A percentile compares a stretch with the other conserved stretches of the same genome.
These are phyloP conservation scores for Parotocinclus haroldoi DNA, from an alignment of 2,797 vertebrate species.

Conservation along the genomic window DNA sequence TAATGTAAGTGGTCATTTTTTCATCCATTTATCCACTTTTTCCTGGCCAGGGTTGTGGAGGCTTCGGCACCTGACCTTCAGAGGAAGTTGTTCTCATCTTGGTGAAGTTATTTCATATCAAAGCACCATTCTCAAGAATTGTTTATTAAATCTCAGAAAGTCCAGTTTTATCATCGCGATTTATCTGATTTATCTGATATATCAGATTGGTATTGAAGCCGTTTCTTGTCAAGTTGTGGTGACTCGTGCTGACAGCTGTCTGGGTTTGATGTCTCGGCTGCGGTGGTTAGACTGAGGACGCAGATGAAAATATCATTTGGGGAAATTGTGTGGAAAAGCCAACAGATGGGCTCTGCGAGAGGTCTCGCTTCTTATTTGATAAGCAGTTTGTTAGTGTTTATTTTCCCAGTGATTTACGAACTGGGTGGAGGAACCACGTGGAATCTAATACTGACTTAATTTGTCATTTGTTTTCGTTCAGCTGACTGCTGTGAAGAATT, in stretches of 20 bases:
- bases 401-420: conserved; percentile 15
- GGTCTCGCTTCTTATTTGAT: conserved; percentile 32
- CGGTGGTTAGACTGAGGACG: conserved; percentile 47
- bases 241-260: conserved; percentile 42
- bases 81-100: not conserved
- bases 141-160: not conserved
- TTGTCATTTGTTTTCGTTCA: conserved; percentile 10
- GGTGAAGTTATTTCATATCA: conserved; percentile 11
- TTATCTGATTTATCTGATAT: conserved; percentile 67
- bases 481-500: conserved; percentile 4
- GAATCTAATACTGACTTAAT: conserved; percentile 14
- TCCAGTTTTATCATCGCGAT: conserved; percentile 53
- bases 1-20: too few relatives aligned
- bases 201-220: conserved; percentile 23
- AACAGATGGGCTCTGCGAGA: conserved; percentile 25
- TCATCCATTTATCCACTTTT: too few relatives aligned
- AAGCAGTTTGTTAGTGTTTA: conserved; percentile 5
- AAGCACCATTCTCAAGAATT: too few relatives aligned
- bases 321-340: conserved; percentile 28
- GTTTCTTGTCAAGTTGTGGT: conserved; percentile 31
- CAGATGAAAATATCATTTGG: conserved; percentile 49
- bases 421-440: not conserved
- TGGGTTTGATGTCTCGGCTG: too few relatives aligned
- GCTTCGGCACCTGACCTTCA: too few relatives aligned
- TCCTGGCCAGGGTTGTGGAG: too few relatives aligned